These are phyloP conservation scores for Cyprinodon brontotheroides DNA, from an alignment of 2,113 vertebrate species.

Conservation along the genomic window DNA sequence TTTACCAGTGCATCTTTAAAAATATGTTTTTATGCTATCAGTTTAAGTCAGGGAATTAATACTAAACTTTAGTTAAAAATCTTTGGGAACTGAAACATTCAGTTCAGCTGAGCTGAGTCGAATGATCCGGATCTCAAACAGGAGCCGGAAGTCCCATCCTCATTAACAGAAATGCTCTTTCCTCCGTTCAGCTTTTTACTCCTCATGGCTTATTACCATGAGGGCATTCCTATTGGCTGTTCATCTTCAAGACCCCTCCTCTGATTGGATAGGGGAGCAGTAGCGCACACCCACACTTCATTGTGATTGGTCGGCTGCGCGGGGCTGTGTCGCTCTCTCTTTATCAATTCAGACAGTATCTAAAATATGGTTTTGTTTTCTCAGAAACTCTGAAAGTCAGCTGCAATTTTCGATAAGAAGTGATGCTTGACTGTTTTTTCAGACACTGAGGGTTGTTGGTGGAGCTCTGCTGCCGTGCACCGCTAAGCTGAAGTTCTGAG, in stretches of 20 bases:
- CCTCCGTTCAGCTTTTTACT: constrained; percentile 1
- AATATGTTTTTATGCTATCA: not conserved
- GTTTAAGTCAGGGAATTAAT: not conserved
- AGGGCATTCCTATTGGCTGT: constrained; percentile 34
- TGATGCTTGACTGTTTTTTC: rapidly evolving
- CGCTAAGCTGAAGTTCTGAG: not conserved
- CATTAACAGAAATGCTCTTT: not conserved
- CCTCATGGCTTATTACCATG: constrained; percentile 76
- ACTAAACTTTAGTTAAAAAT: not conserved
- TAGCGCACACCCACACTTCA: rapidly evolving
- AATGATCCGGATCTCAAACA: not conserved
- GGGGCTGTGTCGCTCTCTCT: not conserved
- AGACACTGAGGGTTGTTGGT: not conserved
- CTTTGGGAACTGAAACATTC: not conserved
- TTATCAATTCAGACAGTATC: constrained; percentile 5
- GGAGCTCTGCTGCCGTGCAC: not conserved
- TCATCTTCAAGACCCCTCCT: rapidly evolving
- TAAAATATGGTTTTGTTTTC: not conserved
- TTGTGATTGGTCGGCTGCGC: constrained; percentile 44
- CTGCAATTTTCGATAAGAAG: rapidly evolving
- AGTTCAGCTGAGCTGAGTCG: not conserved
- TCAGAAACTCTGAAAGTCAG: rapidly evolving
- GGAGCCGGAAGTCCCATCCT: not conserved
- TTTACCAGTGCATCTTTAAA: not conserved
- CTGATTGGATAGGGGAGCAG: constrained; percentile 38